These are phyloP conservation scores for Otolemur garnettii DNA, from an alignment of 2,113 vertebrate species.

Conservation along the genomic window DNA sequence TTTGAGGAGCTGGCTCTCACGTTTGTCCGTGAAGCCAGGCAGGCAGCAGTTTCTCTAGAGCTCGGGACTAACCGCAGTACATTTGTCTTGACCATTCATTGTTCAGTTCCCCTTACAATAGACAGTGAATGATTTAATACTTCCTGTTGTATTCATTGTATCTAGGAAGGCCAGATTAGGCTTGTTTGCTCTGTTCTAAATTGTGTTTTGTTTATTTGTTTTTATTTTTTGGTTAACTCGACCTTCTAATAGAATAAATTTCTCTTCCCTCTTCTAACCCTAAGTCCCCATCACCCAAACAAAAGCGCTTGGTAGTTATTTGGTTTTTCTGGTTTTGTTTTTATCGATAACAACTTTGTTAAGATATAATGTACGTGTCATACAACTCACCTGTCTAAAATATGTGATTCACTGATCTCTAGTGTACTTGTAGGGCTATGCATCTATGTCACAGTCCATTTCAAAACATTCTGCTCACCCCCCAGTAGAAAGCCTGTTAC, in stretches of 20 bases:
- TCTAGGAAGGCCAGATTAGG: neutral
- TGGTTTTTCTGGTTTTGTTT: neutral
- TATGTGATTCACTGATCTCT: neutral
- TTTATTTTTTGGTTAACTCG: neutral
- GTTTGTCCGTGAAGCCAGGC: neutral
- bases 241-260: neutral
- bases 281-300: neutral
- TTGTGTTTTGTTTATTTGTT: neutral
- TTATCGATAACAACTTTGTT: neutral
- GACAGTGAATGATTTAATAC: neutral
- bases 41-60: neutral
- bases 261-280: neutral
- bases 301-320: neutral
- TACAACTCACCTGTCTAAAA: neutral
- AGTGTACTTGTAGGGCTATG: neutral
- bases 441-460: neutral
- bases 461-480: neutral
- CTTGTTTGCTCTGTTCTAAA: neutral
- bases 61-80: neutral
- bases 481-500: neutral
- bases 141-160: neutral
- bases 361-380: neutral
- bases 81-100: neutral
- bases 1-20: neutral
- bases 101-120: neutral